Percentiles rank a stretch among this genome's conserved stretches.
These are phyloP conservation scores for Arvicola amphibius DNA, from an alignment of 2,797 vertebrate species.

Conservation along the genomic window DNA sequence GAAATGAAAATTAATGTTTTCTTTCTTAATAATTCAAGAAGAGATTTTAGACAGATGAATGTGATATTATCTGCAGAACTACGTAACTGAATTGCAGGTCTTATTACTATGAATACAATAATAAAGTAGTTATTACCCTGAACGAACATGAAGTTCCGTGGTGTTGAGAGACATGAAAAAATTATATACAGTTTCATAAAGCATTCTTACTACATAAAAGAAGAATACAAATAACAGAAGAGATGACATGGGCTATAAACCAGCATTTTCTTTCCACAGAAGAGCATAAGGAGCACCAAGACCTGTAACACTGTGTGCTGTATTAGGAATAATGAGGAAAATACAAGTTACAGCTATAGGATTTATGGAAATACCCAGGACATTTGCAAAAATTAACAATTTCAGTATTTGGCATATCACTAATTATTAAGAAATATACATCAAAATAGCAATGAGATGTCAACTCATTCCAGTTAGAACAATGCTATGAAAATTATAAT, in stretches of 20 bases:
- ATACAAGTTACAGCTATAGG: background rate
- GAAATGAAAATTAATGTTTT: background rate
- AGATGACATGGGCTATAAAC: background rate
- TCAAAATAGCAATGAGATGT: background rate
- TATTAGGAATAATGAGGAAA: background rate
- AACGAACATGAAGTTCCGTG: conserved; percentile 25
- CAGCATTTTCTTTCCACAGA: background rate
- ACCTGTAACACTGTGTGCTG: background rate
- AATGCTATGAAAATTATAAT: background rate
- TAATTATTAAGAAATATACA: background rate
- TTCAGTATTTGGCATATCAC: background rate
- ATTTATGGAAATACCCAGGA: background rate
- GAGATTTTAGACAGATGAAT: conserved; percentile 28
- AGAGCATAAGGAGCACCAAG: background rate
- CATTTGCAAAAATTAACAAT: conserved; percentile 14
- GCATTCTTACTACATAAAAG: background rate
- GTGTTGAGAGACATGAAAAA: background rate
- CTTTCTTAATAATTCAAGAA: conserved; percentile 35
- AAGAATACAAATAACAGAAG: background rate
- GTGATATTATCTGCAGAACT: background rate
- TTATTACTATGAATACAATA: background rate
- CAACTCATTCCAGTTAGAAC: background rate
- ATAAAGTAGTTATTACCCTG: background rate
- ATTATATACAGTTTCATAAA: background rate
- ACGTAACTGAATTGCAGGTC: background rate